A percentile compares a stretch with the other conserved stretches of the same genome.
These are phyloP conservation scores for Drosophila koepferae DNA, from an alignment of 2,888 invertebrate genomes.

Conservation along the genomic window DNA sequence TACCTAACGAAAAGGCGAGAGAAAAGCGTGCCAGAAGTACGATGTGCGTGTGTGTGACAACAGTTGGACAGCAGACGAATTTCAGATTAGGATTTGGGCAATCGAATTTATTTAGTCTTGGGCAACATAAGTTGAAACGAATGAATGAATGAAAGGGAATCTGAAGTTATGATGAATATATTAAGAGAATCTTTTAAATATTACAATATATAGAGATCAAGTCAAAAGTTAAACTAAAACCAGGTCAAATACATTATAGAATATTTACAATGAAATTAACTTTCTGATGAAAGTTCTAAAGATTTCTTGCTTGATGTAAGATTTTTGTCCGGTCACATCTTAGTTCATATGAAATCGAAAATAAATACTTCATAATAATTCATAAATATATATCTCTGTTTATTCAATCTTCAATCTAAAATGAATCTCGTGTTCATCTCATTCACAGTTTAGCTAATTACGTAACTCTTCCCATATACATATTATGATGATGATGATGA, in stretches of 20 bases:
- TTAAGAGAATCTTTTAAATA: background rate
- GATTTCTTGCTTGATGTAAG: background rate
- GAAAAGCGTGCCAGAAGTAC: constrained; percentile 67
- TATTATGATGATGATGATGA: too few relatives aligned
- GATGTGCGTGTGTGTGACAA: constrained; percentile 4
- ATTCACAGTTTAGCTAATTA: background rate
- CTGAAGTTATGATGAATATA: background rate
- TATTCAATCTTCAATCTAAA: background rate
- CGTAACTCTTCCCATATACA: background rate
- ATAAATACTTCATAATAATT: background rate
- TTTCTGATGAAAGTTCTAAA: background rate
- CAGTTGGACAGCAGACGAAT: constrained; percentile 17
- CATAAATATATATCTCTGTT: background rate
- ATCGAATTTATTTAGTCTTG: constrained; percentile 11
- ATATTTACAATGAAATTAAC: too few relatives aligned
- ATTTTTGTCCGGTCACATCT: background rate
- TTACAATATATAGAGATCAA: background rate
- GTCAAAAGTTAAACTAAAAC: background rate
- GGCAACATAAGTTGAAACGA: background rate
- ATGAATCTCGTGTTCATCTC: background rate
- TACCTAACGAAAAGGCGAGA: constrained; percentile 49
- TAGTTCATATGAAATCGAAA: background rate
- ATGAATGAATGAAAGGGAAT: background rate
- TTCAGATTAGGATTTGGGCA: background rate
- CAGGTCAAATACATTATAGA: background rate